These are phyloP conservation scores for Tupaia tana DNA, from an alignment of 2,113 vertebrate species.

Conservation along the genomic window DNA sequence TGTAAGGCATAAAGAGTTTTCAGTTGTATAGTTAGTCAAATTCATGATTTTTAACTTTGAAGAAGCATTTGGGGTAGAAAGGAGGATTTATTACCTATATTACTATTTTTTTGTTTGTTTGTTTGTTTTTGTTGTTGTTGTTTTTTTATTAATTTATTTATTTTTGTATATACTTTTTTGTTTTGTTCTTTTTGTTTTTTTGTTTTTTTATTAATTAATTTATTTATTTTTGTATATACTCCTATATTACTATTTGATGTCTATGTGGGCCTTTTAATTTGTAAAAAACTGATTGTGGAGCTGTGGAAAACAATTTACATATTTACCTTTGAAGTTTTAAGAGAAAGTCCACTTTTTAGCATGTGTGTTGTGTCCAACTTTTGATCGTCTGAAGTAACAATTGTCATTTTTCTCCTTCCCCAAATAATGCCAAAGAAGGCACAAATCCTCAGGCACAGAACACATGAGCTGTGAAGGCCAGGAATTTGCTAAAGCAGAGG, in stretches of 20 bases:
- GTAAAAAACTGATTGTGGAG: conserved; percentile 76
- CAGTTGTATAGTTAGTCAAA: conserved; percentile 62
- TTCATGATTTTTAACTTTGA: conserved; percentile 49
- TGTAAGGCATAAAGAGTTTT: conserved; percentile 10
- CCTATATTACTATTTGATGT: conserved; percentile 75
- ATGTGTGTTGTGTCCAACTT: conserved; percentile 82
- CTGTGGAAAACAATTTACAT: conserved; percentile 74
- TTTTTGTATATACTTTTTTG: too few relatives aligned
- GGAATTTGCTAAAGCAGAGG: too few relatives aligned
- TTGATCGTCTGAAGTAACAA: conserved; percentile 83
- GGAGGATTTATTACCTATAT: conserved; percentile 73
- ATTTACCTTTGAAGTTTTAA: conserved; percentile 74
- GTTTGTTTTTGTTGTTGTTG: too few relatives aligned
- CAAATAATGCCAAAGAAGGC: too few relatives aligned
- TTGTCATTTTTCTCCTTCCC: conserved; percentile 79
- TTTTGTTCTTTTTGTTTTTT: too few relatives aligned
- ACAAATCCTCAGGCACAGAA: too few relatives aligned
- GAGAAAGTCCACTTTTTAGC: conserved; percentile 82
- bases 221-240: too few relatives aligned
- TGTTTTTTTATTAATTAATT: too few relatives aligned
- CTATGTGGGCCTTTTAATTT: conserved; percentile 76
- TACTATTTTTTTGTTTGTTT: too few relatives aligned
- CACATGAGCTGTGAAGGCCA: too few relatives aligned
- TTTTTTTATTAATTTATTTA: too few relatives aligned
- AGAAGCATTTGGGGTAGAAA: conserved; percentile 56